phyloP scores from a whole-genome alignment of 2,888 invertebrate species.

The Parnassius orleans region DNA sequence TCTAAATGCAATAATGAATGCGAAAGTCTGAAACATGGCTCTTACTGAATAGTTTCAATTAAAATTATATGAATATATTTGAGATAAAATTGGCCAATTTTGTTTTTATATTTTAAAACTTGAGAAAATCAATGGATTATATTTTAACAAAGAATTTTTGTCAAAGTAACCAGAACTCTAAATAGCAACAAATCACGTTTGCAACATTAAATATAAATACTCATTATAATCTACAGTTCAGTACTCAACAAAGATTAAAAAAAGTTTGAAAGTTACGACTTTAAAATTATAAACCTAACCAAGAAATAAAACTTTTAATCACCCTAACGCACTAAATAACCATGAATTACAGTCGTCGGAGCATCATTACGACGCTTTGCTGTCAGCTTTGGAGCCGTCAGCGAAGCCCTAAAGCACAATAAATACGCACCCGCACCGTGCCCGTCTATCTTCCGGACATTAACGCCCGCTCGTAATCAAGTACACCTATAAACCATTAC shows the following conservation, averaged over 20 bases:
- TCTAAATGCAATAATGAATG: too few species aligned
- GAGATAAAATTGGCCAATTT: too few species aligned
- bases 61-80: too few species aligned
- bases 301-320: slow-evolving; percentile 26
- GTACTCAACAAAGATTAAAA: not conserved
- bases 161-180: not conserved
- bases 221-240: slow-evolving; percentile 2
- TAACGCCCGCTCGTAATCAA: slow-evolving; percentile 43
- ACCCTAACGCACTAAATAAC: slow-evolving; percentile 23
- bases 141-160: too few species aligned
- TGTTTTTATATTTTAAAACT: too few species aligned
- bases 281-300: slow-evolving; percentile 22
- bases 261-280: slow-evolving; percentile 14
- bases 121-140: too few species aligned
- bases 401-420: slow-evolving; percentile 25
- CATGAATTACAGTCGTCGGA: slow-evolving; percentile 24
- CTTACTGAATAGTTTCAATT: too few species aligned
- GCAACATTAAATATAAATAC: not conserved
- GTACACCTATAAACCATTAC: slow-evolving; percentile 46
- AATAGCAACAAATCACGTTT: not conserved
- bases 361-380: slow-evolving; percentile 23
- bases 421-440: slow-evolving; percentile 29
- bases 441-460: slow-evolving; percentile 33
- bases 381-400: slow-evolving; percentile 15
- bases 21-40: too few species aligned